These are phyloP conservation scores for Molorchus minor DNA, from an alignment of 2,888 invertebrate genomes.

Conservation along the genomic window DNA sequence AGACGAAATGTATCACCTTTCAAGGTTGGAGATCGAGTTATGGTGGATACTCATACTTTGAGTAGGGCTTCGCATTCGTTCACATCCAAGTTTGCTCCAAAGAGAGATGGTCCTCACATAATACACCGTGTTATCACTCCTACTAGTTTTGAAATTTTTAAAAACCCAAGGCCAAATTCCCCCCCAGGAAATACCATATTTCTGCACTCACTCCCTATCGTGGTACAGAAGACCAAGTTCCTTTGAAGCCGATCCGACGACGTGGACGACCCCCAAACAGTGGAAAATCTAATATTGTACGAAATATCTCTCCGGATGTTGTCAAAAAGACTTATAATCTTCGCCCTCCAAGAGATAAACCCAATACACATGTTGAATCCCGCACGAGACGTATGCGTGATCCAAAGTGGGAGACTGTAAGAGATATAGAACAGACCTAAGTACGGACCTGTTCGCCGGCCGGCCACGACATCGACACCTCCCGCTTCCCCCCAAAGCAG, in stretches of 20 bases:
- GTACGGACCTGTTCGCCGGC: too few relatives aligned
- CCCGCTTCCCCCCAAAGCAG: too few relatives aligned
- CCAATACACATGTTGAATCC: not conserved
- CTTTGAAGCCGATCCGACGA: not conserved
- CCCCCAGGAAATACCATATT: not conserved
- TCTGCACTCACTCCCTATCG: not conserved
- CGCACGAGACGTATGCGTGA: conserved; percentile 6
- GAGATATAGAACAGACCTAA: too few relatives aligned
- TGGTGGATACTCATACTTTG: conserved; percentile 14
- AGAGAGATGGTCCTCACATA: conserved; percentile 23
- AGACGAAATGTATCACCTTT: not conserved
- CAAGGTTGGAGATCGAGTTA: conserved; percentile 10
- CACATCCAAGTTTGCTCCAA: conserved; percentile 24
- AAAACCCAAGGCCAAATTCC: not conserved
- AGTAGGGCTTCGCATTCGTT: conserved; percentile 10
- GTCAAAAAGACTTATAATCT: too few relatives aligned
- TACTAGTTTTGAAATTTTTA: not conserved
- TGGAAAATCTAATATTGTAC: too few relatives aligned
- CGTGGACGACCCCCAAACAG: conserved; percentile 2
- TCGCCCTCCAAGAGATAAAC: too few relatives aligned
- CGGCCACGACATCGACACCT: too few relatives aligned
- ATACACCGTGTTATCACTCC: conserved; percentile 2
- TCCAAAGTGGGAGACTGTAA: conserved; percentile 8
- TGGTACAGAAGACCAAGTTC: not conserved
- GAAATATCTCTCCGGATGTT: too few relatives aligned